These are phyloP conservation scores for Archaeoteleia sp. DNA, from an alignment of 2,888 invertebrate genomes.

Conservation along the genomic window DNA sequence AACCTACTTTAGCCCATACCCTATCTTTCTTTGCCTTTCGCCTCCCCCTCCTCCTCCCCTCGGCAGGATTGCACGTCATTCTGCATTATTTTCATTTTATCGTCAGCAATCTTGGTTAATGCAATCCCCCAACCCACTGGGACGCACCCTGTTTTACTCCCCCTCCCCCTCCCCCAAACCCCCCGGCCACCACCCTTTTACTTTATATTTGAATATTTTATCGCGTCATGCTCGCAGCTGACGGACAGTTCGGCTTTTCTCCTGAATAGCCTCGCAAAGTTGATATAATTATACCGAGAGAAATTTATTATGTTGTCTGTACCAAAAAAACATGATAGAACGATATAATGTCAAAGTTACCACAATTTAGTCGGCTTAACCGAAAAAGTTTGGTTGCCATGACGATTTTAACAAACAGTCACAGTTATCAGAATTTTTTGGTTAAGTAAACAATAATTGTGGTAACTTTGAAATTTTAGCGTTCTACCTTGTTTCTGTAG, in stretches of 20 bases:
- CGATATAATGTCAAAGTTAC: too few species aligned
- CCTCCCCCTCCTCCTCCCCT: constrained; percentile 40
- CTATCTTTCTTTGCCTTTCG: constrained; percentile 62
- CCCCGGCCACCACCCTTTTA: constrained; percentile 65
- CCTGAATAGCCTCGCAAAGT: constrained; percentile 43
- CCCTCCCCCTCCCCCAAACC: too few species aligned
- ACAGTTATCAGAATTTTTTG: too few species aligned
- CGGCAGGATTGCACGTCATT: constrained; percentile 67
- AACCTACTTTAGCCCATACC: constrained; percentile 66
- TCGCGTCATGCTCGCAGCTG: constrained; percentile 58
- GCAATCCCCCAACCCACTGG: constrained; percentile 63
- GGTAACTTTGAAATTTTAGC: too few species aligned
- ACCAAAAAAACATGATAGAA: too few species aligned
- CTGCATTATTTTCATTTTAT: constrained; percentile 74
- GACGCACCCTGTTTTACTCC: constrained; percentile 38
- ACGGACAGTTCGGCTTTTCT: constrained; percentile 51
- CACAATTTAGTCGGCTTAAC: too few species aligned
- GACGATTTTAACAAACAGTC: too few species aligned
- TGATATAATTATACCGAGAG: constrained; percentile 48
- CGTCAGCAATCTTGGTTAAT: constrained; percentile 74
- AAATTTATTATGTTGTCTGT: too few species aligned
- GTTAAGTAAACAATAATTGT: too few species aligned
- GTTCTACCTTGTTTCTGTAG: too few species aligned
- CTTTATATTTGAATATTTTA: constrained; percentile 72
- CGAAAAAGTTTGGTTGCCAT: too few species aligned